These are phyloP conservation scores for Cheilosia variabilis DNA, from an alignment of 2,888 invertebrate genomes.

Conservation along the genomic window DNA sequence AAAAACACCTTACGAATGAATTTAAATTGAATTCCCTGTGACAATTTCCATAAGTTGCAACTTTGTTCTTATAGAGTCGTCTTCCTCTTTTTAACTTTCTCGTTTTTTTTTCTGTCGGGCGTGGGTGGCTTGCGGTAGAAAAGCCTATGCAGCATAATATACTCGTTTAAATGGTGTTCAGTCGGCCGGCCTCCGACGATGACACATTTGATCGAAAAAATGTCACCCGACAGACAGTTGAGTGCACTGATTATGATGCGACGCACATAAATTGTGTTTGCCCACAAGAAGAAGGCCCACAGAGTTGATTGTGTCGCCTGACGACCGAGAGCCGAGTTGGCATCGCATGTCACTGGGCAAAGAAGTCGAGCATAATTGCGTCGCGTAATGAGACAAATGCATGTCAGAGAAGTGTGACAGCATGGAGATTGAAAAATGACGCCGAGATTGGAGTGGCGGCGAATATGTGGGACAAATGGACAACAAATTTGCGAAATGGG, in stretches of 20 bases:
- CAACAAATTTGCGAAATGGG: conserved; percentile 24
- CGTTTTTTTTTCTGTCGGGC: background rate
- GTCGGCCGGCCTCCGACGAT: conserved; percentile 45
- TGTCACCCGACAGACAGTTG: conserved; percentile 62
- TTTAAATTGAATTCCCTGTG: conserved; percentile 66
- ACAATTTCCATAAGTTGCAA: conserved; percentile 58
- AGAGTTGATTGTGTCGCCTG: conserved; percentile 14
- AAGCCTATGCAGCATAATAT: background rate
- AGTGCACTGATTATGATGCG: conserved; percentile 70
- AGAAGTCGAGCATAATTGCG: conserved; percentile 64
- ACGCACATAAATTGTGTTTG: conserved; percentile 60
- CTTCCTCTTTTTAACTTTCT: background rate
- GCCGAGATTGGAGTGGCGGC: background rate
- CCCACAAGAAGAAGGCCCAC: conserved; percentile 46
- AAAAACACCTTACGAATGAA: conserved; percentile 66
- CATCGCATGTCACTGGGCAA: conserved; percentile 43
- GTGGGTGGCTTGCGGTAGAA: conserved; percentile 22
- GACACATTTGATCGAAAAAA: conserved; percentile 62
- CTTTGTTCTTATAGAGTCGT: conserved; percentile 6
- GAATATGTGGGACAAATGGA: conserved; percentile 56
- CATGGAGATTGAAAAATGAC: conserved; percentile 69
- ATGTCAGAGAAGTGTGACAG: conserved; percentile 70
- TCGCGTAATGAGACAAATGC: conserved; percentile 70
- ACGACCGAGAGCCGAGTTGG: conserved; percentile 20
- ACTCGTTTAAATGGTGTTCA: conserved; percentile 53